Evolutionary conservation across 2,113 vertebrate genomes (phyloP).

Genomic region (Theristicus caerulescens): DNA sequence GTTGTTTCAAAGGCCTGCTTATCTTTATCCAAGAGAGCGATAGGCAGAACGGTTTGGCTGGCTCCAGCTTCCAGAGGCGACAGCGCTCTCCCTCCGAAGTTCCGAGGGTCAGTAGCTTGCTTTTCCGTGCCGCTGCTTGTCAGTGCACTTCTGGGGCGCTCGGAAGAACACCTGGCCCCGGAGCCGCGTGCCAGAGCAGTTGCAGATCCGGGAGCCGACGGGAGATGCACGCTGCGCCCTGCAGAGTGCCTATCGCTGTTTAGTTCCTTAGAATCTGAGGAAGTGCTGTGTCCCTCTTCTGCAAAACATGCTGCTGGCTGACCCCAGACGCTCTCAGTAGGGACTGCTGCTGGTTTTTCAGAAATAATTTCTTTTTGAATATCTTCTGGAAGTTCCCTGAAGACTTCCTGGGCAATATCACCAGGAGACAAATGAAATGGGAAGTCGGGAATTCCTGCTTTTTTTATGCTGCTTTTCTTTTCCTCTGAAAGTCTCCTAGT

Average conservation of each 20-base stretch:
- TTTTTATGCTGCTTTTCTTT: neutral
- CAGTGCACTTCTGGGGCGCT: neutral
- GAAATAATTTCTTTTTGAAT: slow-evolving; percentile 84
- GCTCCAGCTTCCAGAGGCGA: neutral
- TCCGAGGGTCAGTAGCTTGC: neutral
- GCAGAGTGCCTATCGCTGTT: neutral
- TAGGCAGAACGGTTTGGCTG: neutral
- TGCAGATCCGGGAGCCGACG: neutral
- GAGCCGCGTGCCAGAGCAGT: neutral
- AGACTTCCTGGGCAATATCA: slow-evolving; percentile 81
- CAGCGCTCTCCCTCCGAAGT: neutral
- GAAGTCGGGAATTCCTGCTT: neutral
- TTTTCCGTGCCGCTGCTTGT: neutral
- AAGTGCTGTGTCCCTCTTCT: neutral
- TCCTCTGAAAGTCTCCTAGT: neutral
- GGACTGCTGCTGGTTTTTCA: slow-evolving; percentile 4
- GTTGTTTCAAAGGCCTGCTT: neutral
- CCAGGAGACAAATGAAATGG: slow-evolving; percentile 52
- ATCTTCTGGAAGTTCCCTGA: slow-evolving; percentile 81
- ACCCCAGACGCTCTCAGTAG: neutral
- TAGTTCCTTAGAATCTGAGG: neutral
- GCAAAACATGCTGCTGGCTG: neutral
- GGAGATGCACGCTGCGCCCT: neutral
- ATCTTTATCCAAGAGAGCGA: neutral
- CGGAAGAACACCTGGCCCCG: neutral